Evolutionary conservation across 1,140 invertebrate genomes (phyloP).

Genomic region (Tetranychus urticae): DNA sequence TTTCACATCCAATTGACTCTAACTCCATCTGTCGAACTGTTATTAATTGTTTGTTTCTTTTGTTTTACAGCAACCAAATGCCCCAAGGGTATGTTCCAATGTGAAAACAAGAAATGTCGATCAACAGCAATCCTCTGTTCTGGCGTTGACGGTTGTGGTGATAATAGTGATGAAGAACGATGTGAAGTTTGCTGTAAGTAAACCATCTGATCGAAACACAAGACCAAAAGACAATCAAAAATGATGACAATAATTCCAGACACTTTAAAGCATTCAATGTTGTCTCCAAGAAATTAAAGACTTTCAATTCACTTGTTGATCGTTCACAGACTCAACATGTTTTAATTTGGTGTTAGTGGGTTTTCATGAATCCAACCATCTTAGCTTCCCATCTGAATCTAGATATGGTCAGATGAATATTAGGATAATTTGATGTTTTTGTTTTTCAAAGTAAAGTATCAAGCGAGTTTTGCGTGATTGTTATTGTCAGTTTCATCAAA

Average conservation of each 20-base stretch:
- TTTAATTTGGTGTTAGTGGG: no score
- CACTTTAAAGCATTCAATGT: neutral
- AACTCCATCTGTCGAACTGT: neutral
- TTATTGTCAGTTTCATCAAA: no score
- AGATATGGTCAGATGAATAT: no score
- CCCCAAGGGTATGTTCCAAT: constrained; percentile 22
- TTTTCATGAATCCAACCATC: no score
- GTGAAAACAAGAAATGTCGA: constrained; percentile 57
- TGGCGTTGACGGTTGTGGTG: constrained; percentile 63
- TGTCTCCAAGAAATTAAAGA: neutral
- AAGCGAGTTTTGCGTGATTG: no score
- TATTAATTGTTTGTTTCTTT: neutral
- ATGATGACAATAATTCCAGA: neutral
- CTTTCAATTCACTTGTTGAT: no score
- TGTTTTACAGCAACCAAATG: neutral
- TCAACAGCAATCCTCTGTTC: constrained; percentile 63
- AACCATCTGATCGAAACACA: neutral
- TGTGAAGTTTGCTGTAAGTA: constrained; percentile 65
- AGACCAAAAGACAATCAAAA: neutral
- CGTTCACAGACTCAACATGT: no score
- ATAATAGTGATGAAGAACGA: constrained; percentile 56
- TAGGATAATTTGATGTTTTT: no score
- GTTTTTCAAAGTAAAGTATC: no score
- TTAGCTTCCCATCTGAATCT: no score
- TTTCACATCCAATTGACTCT: neutral